Conservation (phyloP, 2,888 invertebrate genomes). For the Crematogaster levior region DNA sequence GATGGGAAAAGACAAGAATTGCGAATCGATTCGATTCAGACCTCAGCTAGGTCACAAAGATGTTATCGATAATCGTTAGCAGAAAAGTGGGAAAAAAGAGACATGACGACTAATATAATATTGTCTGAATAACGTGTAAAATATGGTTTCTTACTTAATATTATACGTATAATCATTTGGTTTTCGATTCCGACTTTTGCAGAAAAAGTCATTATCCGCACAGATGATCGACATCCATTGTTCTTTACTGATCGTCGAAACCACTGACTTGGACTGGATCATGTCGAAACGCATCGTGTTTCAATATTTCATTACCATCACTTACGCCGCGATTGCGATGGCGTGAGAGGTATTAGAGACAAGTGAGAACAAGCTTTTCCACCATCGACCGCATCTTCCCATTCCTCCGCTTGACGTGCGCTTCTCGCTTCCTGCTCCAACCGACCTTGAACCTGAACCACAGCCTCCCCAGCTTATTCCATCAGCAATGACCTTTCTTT, state of each 20-base stretch:
- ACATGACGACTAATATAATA: neutral
- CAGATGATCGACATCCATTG: neutral
- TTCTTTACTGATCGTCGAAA: neutral
- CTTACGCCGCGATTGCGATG: neutral
- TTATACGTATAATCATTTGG: neutral
- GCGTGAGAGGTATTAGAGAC: neutral
- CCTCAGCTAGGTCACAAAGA: slow-evolving; percentile 71
- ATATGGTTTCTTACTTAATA: neutral
- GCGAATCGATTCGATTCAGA: slow-evolving; percentile 55
- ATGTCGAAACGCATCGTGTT: neutral
- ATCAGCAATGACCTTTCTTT: slow-evolving; percentile 55
- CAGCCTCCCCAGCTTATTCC: slow-evolving; percentile 54
- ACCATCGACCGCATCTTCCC: slow-evolving; percentile 63
- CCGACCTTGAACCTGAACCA: slow-evolving; percentile 75
- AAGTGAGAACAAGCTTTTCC: slow-evolving; percentile 37
- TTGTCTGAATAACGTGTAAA: neutral
- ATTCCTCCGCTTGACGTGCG: slow-evolving; percentile 8
- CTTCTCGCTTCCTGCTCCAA: slow-evolving; percentile 64
- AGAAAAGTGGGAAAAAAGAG: neutral
- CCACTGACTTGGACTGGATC: neutral
- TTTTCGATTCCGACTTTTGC: neutral
- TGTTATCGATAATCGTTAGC: slow-evolving; percentile 70
- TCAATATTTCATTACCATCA: neutral
- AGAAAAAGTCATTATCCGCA: neutral
- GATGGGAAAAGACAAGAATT: slow-evolving; percentile 22